These are phyloP conservation scores for Volucella inanis DNA, from an alignment of 2,888 invertebrate genomes.

Conservation along the genomic window DNA sequence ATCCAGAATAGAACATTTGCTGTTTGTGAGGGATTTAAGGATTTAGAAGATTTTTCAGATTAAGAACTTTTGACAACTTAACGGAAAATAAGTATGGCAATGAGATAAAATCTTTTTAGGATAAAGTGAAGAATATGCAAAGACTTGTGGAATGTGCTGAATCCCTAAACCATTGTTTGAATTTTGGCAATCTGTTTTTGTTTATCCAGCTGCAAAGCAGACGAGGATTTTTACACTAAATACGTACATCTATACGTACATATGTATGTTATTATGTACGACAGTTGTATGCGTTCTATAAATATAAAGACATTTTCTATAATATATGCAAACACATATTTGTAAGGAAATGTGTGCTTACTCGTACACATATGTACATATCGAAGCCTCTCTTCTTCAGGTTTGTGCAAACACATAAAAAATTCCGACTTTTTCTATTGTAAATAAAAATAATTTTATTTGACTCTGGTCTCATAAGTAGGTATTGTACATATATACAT, in stretches of 20 bases:
- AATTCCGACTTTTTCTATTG: too few species aligned
- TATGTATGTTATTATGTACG: neutral
- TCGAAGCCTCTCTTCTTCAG: too few species aligned
- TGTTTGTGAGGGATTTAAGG: slow-evolving; percentile 65
- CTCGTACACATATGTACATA: too few species aligned
- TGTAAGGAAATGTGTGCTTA: too few species aligned
- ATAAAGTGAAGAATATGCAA: slow-evolving; percentile 61
- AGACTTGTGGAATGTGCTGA: slow-evolving; percentile 59
- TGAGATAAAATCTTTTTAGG: slow-evolving; percentile 62
- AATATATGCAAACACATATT: too few species aligned
- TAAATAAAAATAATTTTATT: too few species aligned
- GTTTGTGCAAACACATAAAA: too few species aligned
- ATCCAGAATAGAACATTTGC: slow-evolving; percentile 68
- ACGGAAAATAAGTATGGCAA: slow-evolving; percentile 37
- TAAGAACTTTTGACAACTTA: slow-evolving; percentile 58
- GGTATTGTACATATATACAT: too few species aligned
- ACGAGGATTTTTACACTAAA: slow-evolving; percentile 38
- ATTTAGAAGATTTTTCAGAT: slow-evolving; percentile 67
- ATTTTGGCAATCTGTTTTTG: slow-evolving; percentile 68
- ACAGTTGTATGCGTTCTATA: slow-evolving; percentile 25
- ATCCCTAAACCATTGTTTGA: slow-evolving; percentile 47
- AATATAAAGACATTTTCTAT: slow-evolving; percentile 3
- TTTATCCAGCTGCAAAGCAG: slow-evolving; percentile 76
- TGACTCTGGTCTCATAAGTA: too few species aligned
- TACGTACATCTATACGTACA: slow-evolving; percentile 9